phyloP scores from a whole-genome alignment of 2,113 vertebrate species.

The Strigops habroptila region DNA sequence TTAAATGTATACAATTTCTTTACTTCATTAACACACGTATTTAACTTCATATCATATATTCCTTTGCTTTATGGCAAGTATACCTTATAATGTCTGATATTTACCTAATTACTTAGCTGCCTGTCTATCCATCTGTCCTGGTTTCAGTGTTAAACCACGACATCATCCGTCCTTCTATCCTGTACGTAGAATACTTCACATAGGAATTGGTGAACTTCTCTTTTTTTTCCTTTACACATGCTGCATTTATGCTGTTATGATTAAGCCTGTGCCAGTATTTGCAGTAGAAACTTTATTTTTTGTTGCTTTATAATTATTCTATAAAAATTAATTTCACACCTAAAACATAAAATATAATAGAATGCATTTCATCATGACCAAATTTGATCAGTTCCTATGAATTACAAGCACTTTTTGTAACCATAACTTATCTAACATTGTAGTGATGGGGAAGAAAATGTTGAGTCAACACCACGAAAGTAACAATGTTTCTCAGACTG shows the following conservation, averaged over 20 bases:
- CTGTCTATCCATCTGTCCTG: background rate
- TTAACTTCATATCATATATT: background rate
- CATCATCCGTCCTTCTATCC: background rate
- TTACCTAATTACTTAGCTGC: background rate
- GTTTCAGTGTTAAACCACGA: background rate
- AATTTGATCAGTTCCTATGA: background rate
- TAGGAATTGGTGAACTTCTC: background rate
- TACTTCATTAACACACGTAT: background rate
- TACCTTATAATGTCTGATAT: background rate
- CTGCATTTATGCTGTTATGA: background rate
- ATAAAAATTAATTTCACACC: background rate
- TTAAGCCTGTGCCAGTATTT: background rate
- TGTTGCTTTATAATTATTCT: background rate
- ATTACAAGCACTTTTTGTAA: background rate
- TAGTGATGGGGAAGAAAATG: background rate
- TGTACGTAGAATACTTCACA: background rate
- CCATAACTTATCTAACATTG: background rate
- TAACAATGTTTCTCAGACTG: background rate
- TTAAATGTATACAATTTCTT: background rate
- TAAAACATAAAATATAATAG: background rate
- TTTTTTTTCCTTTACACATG: background rate
- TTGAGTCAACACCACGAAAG: background rate
- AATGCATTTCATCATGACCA: background rate
- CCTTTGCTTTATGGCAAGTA: background rate
- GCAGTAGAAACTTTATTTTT: background rate